Conservation (phyloP, 2,888 invertebrate genomes). For the Xanthorhoe designata region DNA sequence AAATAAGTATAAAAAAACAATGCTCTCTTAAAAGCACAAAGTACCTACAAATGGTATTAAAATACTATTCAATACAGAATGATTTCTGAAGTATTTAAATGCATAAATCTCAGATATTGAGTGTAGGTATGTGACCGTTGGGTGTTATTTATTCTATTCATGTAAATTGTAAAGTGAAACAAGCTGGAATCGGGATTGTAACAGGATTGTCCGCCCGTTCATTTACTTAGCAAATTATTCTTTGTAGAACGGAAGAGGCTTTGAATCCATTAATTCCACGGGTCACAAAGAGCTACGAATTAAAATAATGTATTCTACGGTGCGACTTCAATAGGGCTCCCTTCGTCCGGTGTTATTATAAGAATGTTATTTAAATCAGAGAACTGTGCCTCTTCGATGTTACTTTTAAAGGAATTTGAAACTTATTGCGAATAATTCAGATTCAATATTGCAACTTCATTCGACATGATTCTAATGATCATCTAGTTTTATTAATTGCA, state of each 20-base stretch:
- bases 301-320: conserved; percentile 83
- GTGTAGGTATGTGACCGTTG: neutral
- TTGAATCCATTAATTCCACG: conserved; percentile 85
- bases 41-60: too few species aligned
- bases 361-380: conserved; percentile 85
- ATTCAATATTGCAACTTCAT: neutral
- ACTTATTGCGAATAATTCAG: neutral
- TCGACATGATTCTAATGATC: neutral
- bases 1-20: too few species aligned
- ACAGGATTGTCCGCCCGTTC: conserved; percentile 80
- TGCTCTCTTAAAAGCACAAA: too few species aligned
- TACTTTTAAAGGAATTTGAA: conserved; percentile 10
- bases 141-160: neutral
- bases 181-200: conserved; percentile 47
- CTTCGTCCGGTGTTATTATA: conserved; percentile 84
- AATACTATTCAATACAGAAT: too few species aligned
- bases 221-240: conserved; percentile 86
- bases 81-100: too few species aligned
- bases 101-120: too few species aligned
- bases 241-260: conserved; percentile 84
- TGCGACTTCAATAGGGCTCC: conserved; percentile 80
- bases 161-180: conserved; percentile 6
- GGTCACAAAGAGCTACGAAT: conserved; percentile 84
- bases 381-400: conserved; percentile 11
- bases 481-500: neutral